phyloP scores from a whole-genome alignment of 2,797 vertebrate genomes.

The Tokudaia muenninki region DNA sequence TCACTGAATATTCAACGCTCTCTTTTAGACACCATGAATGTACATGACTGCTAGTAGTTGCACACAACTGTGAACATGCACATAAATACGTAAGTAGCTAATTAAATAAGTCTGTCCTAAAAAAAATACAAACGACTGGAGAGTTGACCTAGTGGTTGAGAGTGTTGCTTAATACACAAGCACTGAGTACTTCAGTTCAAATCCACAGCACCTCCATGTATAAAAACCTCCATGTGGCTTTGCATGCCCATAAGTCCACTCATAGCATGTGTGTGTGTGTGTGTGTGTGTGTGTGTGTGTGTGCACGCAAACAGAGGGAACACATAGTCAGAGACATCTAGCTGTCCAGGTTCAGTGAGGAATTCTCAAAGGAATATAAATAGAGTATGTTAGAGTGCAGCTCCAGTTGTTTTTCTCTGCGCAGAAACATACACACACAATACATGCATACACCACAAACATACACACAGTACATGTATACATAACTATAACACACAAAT shows the following conservation, averaged over 20 bases:
- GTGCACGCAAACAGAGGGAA: neutral
- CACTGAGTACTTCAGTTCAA: no score
- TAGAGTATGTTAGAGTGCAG: neutral
- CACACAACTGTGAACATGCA: neutral
- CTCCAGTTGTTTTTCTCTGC: neutral
- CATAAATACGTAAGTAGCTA: neutral
- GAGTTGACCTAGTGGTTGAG: neutral
- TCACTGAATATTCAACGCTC: neutral
- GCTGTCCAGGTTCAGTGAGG: neutral
- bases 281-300: accelerated
- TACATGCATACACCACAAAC: neutral
- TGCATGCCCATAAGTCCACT: neutral
- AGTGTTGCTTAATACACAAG: neutral
- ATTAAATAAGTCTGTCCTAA: neutral
- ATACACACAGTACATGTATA: neutral
- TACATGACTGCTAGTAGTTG: neutral
- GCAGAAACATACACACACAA: neutral
- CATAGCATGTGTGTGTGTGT: neutral
- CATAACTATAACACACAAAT: neutral
- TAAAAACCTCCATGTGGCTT: neutral
- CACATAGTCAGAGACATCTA: neutral
- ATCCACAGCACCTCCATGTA: neutral
- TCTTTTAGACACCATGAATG: neutral
- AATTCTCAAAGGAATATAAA: neutral
- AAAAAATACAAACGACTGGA: neutral